These are phyloP conservation scores for Dasypogon diadema DNA, from an alignment of 2,888 invertebrate genomes.

Conservation along the genomic window DNA sequence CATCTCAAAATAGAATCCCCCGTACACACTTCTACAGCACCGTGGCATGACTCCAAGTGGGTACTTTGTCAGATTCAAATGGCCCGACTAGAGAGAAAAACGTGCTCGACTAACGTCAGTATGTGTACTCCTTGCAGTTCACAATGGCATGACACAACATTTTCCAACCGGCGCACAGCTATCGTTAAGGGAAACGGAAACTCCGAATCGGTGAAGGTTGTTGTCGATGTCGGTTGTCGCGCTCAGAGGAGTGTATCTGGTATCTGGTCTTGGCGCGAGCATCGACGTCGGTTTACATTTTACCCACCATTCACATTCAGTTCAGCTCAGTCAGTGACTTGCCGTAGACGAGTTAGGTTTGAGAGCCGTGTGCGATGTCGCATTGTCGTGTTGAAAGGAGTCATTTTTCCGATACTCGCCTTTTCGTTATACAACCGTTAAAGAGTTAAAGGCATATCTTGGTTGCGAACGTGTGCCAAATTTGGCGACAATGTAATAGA, in stretches of 20 bases:
- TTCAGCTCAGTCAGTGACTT: slow-evolving; percentile 28
- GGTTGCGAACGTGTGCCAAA: neutral
- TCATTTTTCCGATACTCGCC: neutral
- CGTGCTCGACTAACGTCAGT: slow-evolving; percentile 27
- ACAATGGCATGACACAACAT: slow-evolving; percentile 34
- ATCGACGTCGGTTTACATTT: neutral
- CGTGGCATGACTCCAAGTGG: slow-evolving; percentile 14
- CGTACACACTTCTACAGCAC: neutral
- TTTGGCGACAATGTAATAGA: neutral
- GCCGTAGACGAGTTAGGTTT: slow-evolving; percentile 2
- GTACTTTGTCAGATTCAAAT: slow-evolving; percentile 10
- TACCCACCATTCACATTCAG: slow-evolving; percentile 18
- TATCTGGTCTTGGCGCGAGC: neutral
- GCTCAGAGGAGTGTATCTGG: neutral
- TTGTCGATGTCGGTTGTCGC: neutral
- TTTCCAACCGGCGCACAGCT: slow-evolving; percentile 28
- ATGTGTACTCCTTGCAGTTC: slow-evolving; percentile 23
- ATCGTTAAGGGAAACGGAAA: slow-evolving; percentile 31
- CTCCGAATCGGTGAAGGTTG: slow-evolving; percentile 22
- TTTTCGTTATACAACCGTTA: neutral
- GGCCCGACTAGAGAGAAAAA: slow-evolving; percentile 31
- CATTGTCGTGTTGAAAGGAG: neutral
- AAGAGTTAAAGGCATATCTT: neutral
- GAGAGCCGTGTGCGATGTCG: neutral
- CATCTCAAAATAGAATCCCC: slow-evolving; percentile 32